Conservation (phyloP, 2,888 invertebrate genomes). For the Agonopterix alstromeriana region DNA sequence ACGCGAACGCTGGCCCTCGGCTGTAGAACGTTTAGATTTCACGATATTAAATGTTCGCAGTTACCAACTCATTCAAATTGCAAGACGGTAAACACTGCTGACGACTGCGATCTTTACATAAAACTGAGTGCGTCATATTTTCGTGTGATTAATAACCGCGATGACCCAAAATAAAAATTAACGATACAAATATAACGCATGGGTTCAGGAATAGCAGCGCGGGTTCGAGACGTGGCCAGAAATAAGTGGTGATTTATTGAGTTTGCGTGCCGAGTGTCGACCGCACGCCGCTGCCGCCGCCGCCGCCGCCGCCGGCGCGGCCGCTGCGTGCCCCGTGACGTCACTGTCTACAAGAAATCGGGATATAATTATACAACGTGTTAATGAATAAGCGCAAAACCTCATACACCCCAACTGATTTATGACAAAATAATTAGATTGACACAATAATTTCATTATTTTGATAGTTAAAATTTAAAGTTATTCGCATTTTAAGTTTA, state of each 20-base stretch:
- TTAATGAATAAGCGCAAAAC: no score
- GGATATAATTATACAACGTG: no score
- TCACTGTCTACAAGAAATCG: background rate
- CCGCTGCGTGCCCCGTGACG: background rate
- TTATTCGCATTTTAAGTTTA: no score
- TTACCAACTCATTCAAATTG: no score
- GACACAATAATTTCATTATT: no score
- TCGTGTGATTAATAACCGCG: constrained; percentile 4
- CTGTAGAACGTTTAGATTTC: background rate
- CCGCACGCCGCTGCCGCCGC: background rate
- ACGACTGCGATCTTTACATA: background rate
- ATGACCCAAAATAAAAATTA: constrained; percentile 12
- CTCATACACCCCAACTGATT: no score
- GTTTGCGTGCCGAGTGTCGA: constrained; percentile 1
- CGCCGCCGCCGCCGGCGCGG: background rate
- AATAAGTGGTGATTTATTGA: constrained; percentile 8
- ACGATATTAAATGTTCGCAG: no score
- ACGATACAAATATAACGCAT: constrained; percentile 13
- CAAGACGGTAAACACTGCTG: background rate
- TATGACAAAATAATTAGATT: no score
- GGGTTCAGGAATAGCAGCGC: constrained; percentile 1
- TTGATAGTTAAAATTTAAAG: no score
- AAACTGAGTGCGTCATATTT: constrained; percentile 9
- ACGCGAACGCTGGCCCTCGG: background rate
- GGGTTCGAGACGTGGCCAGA: constrained; percentile 1